These are phyloP conservation scores for Anoplius nigerrimus DNA, from an alignment of 2,888 invertebrate species.

Conservation along the genomic window DNA sequence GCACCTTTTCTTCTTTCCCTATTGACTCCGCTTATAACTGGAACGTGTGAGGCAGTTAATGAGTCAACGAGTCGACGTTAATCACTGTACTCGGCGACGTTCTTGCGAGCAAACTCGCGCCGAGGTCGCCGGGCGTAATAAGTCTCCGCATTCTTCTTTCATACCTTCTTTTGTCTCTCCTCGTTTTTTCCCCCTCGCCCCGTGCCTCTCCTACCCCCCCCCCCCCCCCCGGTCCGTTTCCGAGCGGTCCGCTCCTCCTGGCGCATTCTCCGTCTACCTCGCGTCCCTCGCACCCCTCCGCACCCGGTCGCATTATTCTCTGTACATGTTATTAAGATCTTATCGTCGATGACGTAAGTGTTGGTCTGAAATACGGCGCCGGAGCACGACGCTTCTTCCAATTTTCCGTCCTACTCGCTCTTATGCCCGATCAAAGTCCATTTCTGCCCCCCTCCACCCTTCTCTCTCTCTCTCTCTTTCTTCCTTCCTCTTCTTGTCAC, in stretches of 20 bases:
- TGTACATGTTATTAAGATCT: slow-evolving; percentile 49
- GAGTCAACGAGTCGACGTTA: too few species aligned
- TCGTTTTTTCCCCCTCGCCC: not conserved
- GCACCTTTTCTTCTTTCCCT: not conserved
- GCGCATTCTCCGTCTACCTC: not conserved
- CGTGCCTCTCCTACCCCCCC: not conserved
- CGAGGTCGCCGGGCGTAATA: slow-evolving; percentile 4
- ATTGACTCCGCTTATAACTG: too few species aligned
- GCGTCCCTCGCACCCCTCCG: not conserved
- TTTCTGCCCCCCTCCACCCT: too few species aligned
- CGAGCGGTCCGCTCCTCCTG: not conserved
- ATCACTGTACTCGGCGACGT: too few species aligned
- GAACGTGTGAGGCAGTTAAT: too few species aligned
- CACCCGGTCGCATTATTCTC: slow-evolving; percentile 27
- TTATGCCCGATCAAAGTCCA: too few species aligned
- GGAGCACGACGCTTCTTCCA: slow-evolving; percentile 16
- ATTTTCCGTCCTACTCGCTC: not conserved
- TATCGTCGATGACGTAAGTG: slow-evolving; percentile 51
- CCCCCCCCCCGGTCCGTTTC: not conserved
- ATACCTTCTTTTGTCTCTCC: not conserved
- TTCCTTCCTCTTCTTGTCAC: not conserved
- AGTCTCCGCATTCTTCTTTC: slow-evolving; percentile 23
- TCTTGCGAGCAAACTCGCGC: not conserved
- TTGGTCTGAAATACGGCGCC: slow-evolving; percentile 32
- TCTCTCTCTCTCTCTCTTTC: not conserved